Evolutionary conservation across 2,113 vertebrate genomes (phyloP).

Genomic region (Peucedramus taeniatus): DNA sequence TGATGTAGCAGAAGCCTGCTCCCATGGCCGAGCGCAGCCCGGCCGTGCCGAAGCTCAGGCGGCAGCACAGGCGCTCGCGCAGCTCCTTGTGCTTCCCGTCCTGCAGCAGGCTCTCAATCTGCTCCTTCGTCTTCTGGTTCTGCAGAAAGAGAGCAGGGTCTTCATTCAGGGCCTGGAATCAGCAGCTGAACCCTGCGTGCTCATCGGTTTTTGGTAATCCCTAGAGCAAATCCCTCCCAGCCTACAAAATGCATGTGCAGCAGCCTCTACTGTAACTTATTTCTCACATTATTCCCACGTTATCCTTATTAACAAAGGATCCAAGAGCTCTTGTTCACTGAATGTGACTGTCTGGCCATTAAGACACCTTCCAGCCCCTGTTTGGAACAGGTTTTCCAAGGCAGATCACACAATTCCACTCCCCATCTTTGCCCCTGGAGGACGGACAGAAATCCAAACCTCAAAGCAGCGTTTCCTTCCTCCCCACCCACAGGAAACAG

Average conservation of each 20-base stretch:
- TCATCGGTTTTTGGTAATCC: fast-evolving
- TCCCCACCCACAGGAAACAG: not conserved
- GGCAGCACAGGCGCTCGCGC: slow-evolving; percentile 79
- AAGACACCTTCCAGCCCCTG: not conserved
- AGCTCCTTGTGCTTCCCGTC: slow-evolving; percentile 77
- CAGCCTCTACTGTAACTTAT: fast-evolving
- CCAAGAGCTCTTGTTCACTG: not conserved
- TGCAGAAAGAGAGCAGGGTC: not conserved
- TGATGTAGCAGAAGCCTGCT: slow-evolving; percentile 90
- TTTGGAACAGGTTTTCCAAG: not conserved
- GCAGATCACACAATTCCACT: not conserved
- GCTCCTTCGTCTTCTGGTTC: slow-evolving; percentile 85
- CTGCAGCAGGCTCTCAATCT: slow-evolving; percentile 80
- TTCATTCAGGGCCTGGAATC: not conserved
- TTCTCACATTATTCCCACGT: not conserved
- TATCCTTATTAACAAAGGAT: not conserved
- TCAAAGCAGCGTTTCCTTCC: not conserved
- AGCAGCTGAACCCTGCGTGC: fast-evolving
- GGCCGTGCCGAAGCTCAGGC: slow-evolving; percentile 89
- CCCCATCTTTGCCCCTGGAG: fast-evolving
- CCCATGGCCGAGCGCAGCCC: slow-evolving; percentile 93
- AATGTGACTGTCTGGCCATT: too few relatives aligned
- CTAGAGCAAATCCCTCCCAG: fast-evolving
- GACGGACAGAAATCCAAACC: not conserved
- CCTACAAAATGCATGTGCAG: fast-evolving